These are phyloP conservation scores for Drosophila sturtevanti DNA, from an alignment of 1,140 invertebrate genomes.

Conservation along the genomic window DNA sequence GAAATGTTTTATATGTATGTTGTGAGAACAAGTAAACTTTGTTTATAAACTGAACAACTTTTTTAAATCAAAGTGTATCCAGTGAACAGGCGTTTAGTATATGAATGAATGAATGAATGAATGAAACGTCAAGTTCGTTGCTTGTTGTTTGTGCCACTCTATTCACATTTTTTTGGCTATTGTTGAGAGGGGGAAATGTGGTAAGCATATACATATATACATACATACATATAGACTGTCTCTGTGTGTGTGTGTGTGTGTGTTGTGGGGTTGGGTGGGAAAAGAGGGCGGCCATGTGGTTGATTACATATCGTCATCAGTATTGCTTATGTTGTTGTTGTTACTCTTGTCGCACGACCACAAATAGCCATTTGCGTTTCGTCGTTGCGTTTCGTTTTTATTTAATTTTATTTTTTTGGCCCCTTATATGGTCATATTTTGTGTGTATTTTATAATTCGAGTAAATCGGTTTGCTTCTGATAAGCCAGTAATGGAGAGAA, in stretches of 20 bases:
- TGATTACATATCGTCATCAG: conserved; percentile 54
- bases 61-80: neutral
- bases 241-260: conserved; percentile 1
- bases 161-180: conserved; percentile 28
- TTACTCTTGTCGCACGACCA: conserved; percentile 17
- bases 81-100: conserved; percentile 29
- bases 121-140: conserved; percentile 18
- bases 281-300: conserved; percentile 42
- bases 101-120: conserved; percentile 36
- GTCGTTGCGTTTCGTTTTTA: conserved; percentile 21
- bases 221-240: no score
- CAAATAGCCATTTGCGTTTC: conserved; percentile 62
- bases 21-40: no score
- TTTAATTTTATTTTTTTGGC: conserved; percentile 19
- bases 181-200: neutral
- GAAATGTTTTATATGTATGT: no score
- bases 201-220: conserved; percentile 27
- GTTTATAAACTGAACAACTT: neutral
- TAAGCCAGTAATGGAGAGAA: conserved; percentile 30
- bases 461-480: conserved; percentile 38
- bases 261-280: conserved; percentile 31
- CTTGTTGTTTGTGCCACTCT: neutral
- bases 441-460: conserved; percentile 30
- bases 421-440: conserved; percentile 69
- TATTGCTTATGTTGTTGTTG: conserved; percentile 43